Evolutionary conservation across 2,113 vertebrate species (phyloP).

Genomic region (Athene cunicularia): DNA sequence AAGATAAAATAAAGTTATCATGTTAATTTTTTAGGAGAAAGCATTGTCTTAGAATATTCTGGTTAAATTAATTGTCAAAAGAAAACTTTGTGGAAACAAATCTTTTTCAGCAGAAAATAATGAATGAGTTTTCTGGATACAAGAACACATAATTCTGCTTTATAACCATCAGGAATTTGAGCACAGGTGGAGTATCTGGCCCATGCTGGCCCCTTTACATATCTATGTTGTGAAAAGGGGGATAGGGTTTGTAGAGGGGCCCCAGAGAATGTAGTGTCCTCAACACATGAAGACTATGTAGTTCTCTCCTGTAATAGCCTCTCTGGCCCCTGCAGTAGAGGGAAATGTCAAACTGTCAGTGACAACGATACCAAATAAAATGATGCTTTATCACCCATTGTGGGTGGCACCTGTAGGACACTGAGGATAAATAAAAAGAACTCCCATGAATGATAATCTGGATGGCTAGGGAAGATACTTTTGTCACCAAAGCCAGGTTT

Average conservation of each 20-base stretch:
- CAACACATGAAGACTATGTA: rapidly evolving
- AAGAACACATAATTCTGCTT: background rate
- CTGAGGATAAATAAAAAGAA: background rate
- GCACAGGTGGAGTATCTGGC: background rate
- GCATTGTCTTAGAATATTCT: background rate
- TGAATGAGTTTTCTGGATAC: background rate
- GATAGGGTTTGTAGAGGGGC: background rate
- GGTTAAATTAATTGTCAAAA: background rate
- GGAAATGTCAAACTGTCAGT: background rate
- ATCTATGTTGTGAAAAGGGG: background rate
- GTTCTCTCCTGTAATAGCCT: background rate
- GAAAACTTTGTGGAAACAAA: background rate
- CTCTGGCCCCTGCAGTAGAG: background rate
- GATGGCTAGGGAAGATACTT: background rate
- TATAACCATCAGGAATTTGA: background rate
- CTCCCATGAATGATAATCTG: background rate
- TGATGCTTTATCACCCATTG: background rate
- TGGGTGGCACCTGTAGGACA: background rate
- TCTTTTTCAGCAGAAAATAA: background rate
- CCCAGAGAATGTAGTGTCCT: background rate
- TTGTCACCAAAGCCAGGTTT: background rate
- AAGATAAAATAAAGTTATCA: background rate
- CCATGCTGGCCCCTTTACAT: background rate
- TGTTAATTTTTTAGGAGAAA: background rate
- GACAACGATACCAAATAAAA: background rate